Percentiles rank a stretch among this genome's conserved stretches.
phyloP scores from a whole-genome alignment of 2,113 vertebrate species.

The Vicugna pacos region DNA sequence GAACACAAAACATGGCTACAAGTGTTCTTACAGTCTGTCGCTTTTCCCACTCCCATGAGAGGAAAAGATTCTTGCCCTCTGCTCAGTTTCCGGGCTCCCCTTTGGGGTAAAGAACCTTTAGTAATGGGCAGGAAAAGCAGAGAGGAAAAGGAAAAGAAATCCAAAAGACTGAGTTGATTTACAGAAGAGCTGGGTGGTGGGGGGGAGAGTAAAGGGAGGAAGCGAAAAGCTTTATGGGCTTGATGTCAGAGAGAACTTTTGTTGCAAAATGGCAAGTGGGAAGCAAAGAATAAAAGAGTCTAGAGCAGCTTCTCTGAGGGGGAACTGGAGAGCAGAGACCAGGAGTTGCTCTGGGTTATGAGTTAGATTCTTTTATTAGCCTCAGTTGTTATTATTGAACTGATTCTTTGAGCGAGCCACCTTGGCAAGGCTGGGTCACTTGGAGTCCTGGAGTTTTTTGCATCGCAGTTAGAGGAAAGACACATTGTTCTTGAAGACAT shows the following conservation, averaged over 20 bases:
- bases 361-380: neutral
- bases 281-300: neutral
- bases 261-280: neutral
- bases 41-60: neutral
- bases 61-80: neutral
- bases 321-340: neutral
- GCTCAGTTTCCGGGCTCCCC: neutral
- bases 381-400: neutral
- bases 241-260: neutral
- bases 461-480: neutral
- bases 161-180: neutral
- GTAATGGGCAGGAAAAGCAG: neutral
- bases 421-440: neutral
- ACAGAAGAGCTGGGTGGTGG: neutral
- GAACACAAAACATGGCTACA: neutral
- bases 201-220: neutral
- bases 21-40: neutral
- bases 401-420: neutral
- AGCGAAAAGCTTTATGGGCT: neutral
- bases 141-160: conserved; percentile 1
- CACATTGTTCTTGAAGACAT: neutral
- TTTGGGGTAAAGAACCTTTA: neutral
- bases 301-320: neutral
- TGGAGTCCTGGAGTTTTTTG: neutral
- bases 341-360: neutral